Percentiles rank a stretch among this genome's conserved stretches.
phyloP scores from a whole-genome alignment of 2,113 vertebrate species.

The Danionella cerebrum region DNA sequence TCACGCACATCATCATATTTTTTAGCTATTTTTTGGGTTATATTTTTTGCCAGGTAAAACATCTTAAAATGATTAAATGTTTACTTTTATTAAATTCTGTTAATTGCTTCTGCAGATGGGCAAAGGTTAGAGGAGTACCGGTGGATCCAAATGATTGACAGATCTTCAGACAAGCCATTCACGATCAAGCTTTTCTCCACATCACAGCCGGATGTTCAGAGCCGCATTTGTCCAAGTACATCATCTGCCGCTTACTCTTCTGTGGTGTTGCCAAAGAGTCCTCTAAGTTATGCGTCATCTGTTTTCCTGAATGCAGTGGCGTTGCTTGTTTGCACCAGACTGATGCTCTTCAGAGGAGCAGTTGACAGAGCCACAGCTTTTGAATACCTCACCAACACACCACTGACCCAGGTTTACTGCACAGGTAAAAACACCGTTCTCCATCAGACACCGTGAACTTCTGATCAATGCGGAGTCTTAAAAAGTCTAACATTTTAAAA shows the following conservation, averaged over 20 bases:
- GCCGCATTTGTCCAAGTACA: constrained; percentile 56
- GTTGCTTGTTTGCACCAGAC: constrained; percentile 52
- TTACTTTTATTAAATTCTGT: not conserved
- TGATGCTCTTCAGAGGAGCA: constrained; percentile 45
- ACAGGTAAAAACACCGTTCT: constrained; percentile 42
- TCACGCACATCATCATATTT: too few species aligned
- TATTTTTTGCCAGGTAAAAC: too few species aligned
- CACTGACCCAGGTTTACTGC: constrained; percentile 46
- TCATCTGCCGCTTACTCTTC: not conserved
- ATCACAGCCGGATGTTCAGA: constrained; percentile 62
- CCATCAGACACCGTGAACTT: not conserved
- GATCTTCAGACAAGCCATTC: constrained; percentile 51
- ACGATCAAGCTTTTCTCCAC: constrained; percentile 66
- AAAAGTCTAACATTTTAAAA: too few species aligned
- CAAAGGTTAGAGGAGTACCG: constrained; percentile 54
- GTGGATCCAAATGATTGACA: constrained; percentile 63
- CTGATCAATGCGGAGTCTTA: too few species aligned
- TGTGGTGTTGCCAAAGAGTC: not conserved
- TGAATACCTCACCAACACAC: constrained; percentile 57
- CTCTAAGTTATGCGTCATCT: not conserved
- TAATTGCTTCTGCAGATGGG: constrained; percentile 33
- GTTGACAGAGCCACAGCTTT: constrained; percentile 5
- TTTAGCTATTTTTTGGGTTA: too few species aligned
- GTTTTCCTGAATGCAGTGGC: constrained; percentile 47
- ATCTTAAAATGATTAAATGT: not conserved